Evolutionary conservation across 1,140 invertebrate species (phyloP).

Genomic region (Apis florea): DNA sequence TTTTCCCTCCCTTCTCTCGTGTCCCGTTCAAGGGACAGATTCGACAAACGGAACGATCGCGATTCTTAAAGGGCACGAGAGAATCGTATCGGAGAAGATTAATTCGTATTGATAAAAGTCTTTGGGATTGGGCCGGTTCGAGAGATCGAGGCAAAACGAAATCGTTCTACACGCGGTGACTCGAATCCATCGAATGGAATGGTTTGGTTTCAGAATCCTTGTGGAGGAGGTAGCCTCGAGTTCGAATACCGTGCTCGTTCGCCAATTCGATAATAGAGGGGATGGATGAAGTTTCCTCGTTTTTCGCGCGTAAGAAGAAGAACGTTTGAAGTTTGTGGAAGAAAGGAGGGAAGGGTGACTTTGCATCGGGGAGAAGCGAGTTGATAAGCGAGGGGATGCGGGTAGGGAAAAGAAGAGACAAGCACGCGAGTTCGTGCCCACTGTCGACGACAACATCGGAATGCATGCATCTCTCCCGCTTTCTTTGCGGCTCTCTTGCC

Average conservation of each 20-base stretch:
- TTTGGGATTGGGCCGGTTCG: too few species aligned
- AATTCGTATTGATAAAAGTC: background rate
- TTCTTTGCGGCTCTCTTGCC: constrained; percentile 53
- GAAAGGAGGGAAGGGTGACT: background rate
- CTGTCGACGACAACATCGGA: constrained; percentile 54
- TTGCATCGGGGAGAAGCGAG: constrained; percentile 14
- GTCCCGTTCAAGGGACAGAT: background rate
- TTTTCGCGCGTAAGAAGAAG: background rate
- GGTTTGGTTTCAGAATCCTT: background rate
- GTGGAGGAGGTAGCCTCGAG: background rate
- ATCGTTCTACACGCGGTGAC: background rate
- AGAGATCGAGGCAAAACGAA: background rate
- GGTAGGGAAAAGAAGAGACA: background rate
- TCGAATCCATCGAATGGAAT: constrained; percentile 2
- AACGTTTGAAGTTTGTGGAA: background rate
- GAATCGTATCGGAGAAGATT: too few species aligned
- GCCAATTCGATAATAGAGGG: background rate
- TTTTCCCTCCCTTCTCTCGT: background rate
- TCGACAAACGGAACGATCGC: too few species aligned
- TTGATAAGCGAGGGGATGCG: constrained; percentile 29
- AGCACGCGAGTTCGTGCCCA: constrained; percentile 35
- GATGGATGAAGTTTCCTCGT: background rate
- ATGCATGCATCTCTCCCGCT: constrained; percentile 66
- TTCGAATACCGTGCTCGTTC: background rate
- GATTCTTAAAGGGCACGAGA: too few species aligned